Conservation (phyloP, 2,113 vertebrate species). For the Perca schrenkii region DNA sequence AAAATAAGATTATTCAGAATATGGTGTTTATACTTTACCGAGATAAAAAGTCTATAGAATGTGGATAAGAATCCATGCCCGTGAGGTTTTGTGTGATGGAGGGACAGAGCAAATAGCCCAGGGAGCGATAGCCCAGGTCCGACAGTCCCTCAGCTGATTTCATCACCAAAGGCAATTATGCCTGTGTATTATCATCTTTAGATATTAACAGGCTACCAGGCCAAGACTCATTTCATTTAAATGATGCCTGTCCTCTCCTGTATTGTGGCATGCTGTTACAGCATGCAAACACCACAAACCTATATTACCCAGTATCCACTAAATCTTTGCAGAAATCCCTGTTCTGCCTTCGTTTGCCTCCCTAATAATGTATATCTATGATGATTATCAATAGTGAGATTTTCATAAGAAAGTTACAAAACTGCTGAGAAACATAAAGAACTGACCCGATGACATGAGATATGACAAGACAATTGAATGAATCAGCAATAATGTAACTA, state of each 20-base stretch:
- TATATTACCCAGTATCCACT: not conserved
- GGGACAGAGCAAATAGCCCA: not conserved
- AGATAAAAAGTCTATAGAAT: not conserved
- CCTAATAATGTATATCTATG: not conserved
- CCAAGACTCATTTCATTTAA: slow-evolving; percentile 1
- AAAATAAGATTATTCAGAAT: not conserved
- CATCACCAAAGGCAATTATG: slow-evolving; percentile 42
- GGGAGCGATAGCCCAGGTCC: not conserved
- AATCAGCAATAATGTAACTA: not conserved
- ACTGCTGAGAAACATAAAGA: slow-evolving; percentile 4
- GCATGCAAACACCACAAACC: not conserved
- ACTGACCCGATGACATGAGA: not conserved
- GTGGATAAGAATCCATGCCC: not conserved
- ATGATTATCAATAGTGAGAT: not conserved
- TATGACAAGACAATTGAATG: not conserved
- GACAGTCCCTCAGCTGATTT: slow-evolving; percentile 23
- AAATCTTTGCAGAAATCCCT: not conserved
- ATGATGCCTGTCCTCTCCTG: not conserved
- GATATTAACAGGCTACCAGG: slow-evolving; percentile 21
- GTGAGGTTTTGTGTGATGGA: not conserved
- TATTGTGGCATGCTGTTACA: slow-evolving; percentile 16
- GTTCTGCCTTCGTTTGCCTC: not conserved
- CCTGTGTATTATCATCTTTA: slow-evolving; percentile 15
- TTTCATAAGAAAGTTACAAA: slow-evolving; percentile 1
- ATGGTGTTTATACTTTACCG: not conserved